A percentile compares a stretch with the other conserved stretches of the same genome.
Evolutionary conservation across 2,113 vertebrate species (phyloP).

Genomic region (Microtus ochrogaster): DNA sequence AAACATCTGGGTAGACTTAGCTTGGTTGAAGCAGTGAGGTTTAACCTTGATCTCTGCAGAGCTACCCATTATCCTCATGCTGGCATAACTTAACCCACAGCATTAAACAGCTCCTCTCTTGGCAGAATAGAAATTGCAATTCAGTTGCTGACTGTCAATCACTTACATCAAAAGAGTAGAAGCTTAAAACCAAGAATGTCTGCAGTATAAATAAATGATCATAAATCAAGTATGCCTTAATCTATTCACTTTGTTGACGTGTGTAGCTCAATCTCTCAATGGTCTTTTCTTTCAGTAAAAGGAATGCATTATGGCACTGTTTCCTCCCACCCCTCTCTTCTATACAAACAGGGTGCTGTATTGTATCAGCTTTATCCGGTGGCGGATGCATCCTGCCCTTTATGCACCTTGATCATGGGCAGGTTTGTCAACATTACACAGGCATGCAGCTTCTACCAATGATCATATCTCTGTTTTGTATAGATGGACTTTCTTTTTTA

Average conservation of each 20-base stretch:
- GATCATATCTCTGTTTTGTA: not conserved
- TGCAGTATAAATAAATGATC: slow-evolving; percentile 44
- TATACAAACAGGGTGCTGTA: not conserved
- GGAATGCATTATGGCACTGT: not conserved
- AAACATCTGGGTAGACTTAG: not conserved
- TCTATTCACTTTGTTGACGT: slow-evolving; percentile 26
- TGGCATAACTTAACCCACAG: not conserved
- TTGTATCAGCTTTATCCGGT: not conserved
- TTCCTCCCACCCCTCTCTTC: fast-evolving
- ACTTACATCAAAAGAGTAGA: slow-evolving; percentile 23
- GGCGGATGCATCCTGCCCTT: not conserved
- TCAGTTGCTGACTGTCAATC: not conserved
- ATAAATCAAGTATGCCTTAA: not conserved
- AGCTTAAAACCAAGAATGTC: slow-evolving; percentile 32
- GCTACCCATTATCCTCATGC: not conserved
- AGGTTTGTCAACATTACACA: not conserved
- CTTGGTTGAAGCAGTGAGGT: not conserved
- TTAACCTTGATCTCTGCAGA: not conserved
- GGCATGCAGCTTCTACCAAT: not conserved
- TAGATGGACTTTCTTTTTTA: not conserved
- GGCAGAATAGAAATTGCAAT: slow-evolving; percentile 1
- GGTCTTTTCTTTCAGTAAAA: slow-evolving; percentile 13
- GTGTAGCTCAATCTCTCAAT: not conserved
- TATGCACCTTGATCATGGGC: not conserved
- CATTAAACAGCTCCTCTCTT: slow-evolving; percentile 17